phyloP scores from a whole-genome alignment of 2,113 vertebrate genomes.

The Rutilus rutilus region DNA sequence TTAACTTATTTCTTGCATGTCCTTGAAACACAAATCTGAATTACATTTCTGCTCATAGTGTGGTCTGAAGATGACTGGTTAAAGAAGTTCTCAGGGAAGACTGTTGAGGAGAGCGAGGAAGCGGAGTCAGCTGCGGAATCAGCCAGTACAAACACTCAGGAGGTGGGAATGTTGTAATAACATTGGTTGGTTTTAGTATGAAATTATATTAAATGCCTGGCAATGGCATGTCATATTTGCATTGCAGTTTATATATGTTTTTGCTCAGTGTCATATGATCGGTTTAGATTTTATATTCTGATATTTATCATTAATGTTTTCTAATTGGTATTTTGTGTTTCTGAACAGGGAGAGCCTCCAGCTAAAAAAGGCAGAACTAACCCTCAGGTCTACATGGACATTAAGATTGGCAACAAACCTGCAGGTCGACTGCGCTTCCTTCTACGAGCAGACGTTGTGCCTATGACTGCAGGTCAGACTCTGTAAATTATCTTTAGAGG shows the following conservation, averaged over 20 bases:
- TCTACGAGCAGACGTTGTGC: slow-evolving; percentile 89
- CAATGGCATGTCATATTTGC: neutral
- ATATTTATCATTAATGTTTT: neutral
- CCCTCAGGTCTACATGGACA: slow-evolving; percentile 97
- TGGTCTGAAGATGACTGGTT: slow-evolving; percentile 99
- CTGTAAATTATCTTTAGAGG: neutral
- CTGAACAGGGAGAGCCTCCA: slow-evolving; percentile 82
- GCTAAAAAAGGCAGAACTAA: slow-evolving; percentile 89
- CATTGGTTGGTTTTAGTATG: neutral
- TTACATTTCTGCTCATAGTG: slow-evolving; percentile 71
- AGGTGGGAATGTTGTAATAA: slow-evolving; percentile 70
- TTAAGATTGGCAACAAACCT: slow-evolving; percentile 95
- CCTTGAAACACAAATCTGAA: neutral
- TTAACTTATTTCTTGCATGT: neutral
- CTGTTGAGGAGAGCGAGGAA: slow-evolving; percentile 85
- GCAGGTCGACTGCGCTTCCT: slow-evolving; percentile 90
- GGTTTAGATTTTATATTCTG: neutral
- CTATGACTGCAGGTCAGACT: slow-evolving; percentile 89
- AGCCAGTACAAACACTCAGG: slow-evolving; percentile 75
- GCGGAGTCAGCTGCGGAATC: slow-evolving; percentile 77
- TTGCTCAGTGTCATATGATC: neutral
- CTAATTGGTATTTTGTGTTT: slow-evolving; percentile 1
- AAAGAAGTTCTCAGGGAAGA: slow-evolving; percentile 97
- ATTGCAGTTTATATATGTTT: neutral
- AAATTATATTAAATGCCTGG: neutral